Evolutionary conservation across 1,140 invertebrate genomes (phyloP), one percentile per base, ranked within the genome.

Genomic region (Medauroidea extradentata): DNA sequence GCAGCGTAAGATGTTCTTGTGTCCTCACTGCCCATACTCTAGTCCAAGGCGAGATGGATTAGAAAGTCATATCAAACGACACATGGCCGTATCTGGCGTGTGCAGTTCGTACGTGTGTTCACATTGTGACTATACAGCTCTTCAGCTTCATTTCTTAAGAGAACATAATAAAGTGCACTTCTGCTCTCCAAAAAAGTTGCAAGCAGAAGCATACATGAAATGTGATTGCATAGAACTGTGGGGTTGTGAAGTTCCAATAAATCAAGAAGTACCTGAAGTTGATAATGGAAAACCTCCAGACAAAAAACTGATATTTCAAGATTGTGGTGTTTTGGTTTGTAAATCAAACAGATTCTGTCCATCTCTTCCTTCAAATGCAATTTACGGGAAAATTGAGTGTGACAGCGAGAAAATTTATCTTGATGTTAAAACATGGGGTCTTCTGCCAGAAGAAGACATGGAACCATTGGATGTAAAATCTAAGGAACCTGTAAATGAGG

Each of bases 141-240:
- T 86, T 0, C 89, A 91, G 67, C 82, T 82, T 11, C 86, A 91
- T 68, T 87, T 90, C 57, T 71, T 91, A 7, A 76, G 83, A n/a
- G 90, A 93, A 57, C 90, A 93, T 73, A 79, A 86, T 23, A 90
- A 88, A 72, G 75, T 90, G 23, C 91, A 93, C 73, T 92, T 93
- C 69, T 11, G 4, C 29, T 79, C 78, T 62, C 76, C 77, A 29
- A 83, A 83, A 67, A 72, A 78, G 51, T 73, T 83, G 14, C 80
- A 76, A 55, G 80, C 86, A 3, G 86, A 86, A 16, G 80, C 78
- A 3, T 86, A 79, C 68, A 74, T 84, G 62, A 78, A 81, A 41
- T 78, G 79, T 62, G 79, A 83, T 57, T 66, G 76, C 25, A 60
- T 83, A n/a, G 77, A 79, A 27, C 65, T 81, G 16, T 75, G 68